Evolutionary conservation across 1,140 invertebrate species (phyloP).

Genomic region (Drosophila chauvacae): DNA sequence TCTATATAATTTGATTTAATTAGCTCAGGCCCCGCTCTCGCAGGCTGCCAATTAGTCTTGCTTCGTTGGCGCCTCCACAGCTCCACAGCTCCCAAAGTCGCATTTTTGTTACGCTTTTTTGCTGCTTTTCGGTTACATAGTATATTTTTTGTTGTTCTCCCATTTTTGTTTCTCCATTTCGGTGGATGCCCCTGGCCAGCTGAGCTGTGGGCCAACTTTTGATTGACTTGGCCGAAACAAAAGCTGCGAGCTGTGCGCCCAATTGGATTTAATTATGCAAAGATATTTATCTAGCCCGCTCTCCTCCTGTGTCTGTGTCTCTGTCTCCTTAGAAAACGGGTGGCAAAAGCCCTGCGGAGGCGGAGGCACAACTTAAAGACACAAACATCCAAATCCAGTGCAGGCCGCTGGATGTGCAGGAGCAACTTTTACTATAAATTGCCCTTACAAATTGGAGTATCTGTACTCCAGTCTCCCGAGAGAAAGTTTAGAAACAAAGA

Average conservation of each 20-base stretch:
- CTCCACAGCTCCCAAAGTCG: not conserved
- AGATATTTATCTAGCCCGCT: conserved; percentile 42
- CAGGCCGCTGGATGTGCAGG: conserved; percentile 28
- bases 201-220: conserved; percentile 54
- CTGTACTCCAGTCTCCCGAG: not conserved
- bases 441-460: conserved; percentile 25
- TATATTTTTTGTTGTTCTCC: not conserved
- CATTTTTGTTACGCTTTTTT: conserved; percentile 1
- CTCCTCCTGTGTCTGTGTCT: not conserved
- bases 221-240: conserved; percentile 70
- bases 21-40: conserved; percentile 63
- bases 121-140: not conserved
- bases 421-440: conserved; percentile 42
- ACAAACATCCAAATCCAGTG: conserved; percentile 39
- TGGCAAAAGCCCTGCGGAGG: not conserved
- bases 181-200: conserved; percentile 3
- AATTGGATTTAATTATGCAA: conserved; percentile 79
- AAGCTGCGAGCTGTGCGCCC: conserved; percentile 68
- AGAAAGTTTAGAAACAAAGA: conserved; percentile 17
- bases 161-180: not conserved
- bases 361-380: conserved; percentile 4
- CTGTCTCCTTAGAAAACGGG: not conserved
- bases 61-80: conserved; percentile 20
- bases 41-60: conserved; percentile 71
- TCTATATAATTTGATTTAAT: conserved; percentile 73